phyloP scores from a whole-genome alignment of 2,888 invertebrate species.

The Hesperia comma region DNA sequence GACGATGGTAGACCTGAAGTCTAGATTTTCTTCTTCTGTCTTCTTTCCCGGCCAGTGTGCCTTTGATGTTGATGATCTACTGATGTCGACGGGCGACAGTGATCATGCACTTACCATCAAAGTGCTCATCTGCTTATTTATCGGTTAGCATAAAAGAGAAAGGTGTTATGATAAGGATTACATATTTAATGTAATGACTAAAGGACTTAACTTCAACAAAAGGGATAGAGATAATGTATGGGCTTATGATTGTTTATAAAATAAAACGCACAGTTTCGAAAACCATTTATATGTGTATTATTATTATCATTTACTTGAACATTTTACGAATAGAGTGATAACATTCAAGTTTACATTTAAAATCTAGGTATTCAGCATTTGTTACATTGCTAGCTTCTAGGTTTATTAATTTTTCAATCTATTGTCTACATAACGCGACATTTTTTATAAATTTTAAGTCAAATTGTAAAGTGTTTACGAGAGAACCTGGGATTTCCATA shows the following conservation, averaged over 20 bases:
- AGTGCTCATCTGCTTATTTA: too few species aligned
- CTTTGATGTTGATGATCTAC: too few species aligned
- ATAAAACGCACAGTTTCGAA: constrained; percentile 67
- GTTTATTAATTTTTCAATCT: constrained; percentile 16
- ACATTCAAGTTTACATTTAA: constrained; percentile 65
- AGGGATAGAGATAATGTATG: too few species aligned
- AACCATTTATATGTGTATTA: constrained; percentile 79
- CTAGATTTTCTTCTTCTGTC: too few species aligned
- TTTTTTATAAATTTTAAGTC: constrained; percentile 27
- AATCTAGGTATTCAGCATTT: constrained; percentile 34
- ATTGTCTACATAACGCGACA: constrained; percentile 37
- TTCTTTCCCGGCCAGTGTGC: too few species aligned
- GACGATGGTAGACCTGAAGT: too few species aligned
- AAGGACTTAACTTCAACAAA: too few species aligned
- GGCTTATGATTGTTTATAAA: constrained; percentile 9
- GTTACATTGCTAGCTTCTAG: constrained; percentile 38
- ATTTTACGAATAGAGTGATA: constrained; percentile 75
- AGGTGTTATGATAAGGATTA: too few species aligned
- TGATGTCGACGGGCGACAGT: too few species aligned
- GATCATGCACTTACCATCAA: too few species aligned
- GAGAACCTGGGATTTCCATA: constrained; percentile 19
- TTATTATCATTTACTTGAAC: constrained; percentile 69
- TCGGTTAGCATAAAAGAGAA: too few species aligned
- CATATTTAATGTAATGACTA: too few species aligned
- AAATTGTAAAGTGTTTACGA: constrained; percentile 25